Evolutionary conservation across 2,797 vertebrate genomes (phyloP).

Genomic region (Hephaestus fuliginosus): DNA sequence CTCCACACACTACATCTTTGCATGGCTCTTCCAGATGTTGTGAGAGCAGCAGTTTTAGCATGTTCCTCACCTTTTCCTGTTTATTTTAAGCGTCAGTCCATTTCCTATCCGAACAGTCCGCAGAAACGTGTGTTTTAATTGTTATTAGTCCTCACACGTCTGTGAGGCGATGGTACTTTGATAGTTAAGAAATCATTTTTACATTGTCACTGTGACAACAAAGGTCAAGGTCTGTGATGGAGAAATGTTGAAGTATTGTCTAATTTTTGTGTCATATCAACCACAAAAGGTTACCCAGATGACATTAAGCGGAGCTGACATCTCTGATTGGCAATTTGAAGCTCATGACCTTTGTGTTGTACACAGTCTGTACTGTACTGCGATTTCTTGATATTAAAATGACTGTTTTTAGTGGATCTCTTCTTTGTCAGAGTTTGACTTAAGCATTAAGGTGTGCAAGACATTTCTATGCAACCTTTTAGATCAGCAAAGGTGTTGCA

Average conservation of each 20-base stretch:
- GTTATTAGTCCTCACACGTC: slow-evolving; percentile 22
- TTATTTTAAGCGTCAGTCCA: not conserved
- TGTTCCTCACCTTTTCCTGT: slow-evolving; percentile 18
- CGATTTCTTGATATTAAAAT: slow-evolving; percentile 43
- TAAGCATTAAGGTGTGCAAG: slow-evolving; percentile 17
- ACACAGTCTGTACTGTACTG: slow-evolving; percentile 44
- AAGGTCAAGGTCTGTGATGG: slow-evolving; percentile 82
- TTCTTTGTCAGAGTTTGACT: slow-evolving; percentile 14
- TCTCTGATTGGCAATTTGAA: slow-evolving; percentile 82
- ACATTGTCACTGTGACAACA: slow-evolving; percentile 75
- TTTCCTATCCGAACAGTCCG: not conserved
- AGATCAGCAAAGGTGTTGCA: slow-evolving; percentile 19
- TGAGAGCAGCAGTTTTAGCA: slow-evolving; percentile 22
- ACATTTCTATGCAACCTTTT: slow-evolving; percentile 23
- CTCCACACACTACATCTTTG: slow-evolving; percentile 50
- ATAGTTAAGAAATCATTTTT: slow-evolving; percentile 63
- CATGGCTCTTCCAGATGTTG: slow-evolving; percentile 80
- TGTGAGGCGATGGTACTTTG: slow-evolving; percentile 55
- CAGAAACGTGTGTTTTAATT: slow-evolving; percentile 30
- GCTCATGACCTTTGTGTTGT: slow-evolving; percentile 81
- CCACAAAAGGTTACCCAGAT: slow-evolving; percentile 86
- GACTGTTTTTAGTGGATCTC: slow-evolving; percentile 39
- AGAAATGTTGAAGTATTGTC: slow-evolving; percentile 72
- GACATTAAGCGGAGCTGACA: slow-evolving; percentile 84
- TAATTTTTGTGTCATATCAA: slow-evolving; percentile 75